A percentile compares a stretch with the other conserved stretches of the same genome.
phyloP scores from a whole-genome alignment of 2,797 vertebrate genomes.

The Microctenopoma stevenorrisi region DNA sequence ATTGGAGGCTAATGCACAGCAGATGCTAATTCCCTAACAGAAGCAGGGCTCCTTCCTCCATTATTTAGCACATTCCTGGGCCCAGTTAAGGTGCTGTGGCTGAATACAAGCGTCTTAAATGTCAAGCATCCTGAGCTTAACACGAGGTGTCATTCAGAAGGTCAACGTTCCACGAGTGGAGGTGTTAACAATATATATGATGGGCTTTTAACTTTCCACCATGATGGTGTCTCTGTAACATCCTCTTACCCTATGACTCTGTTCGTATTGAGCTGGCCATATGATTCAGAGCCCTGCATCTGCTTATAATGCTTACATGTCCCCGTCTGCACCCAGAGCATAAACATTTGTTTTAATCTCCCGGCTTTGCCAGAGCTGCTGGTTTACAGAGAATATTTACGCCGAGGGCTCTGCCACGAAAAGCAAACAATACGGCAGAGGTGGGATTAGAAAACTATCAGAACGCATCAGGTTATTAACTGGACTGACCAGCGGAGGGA shows the following conservation, averaged over 20 bases:
- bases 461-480: conserved; percentile 33
- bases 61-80: conserved; percentile 31
- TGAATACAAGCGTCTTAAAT: conserved; percentile 55
- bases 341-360: conserved; percentile 54
- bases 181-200: conserved; percentile 33
- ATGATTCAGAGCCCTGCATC: conserved; percentile 15
- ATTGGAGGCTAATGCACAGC: not conserved
- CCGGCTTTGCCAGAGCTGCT: not conserved
- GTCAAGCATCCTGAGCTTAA: conserved; percentile 59
- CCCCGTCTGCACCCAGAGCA: conserved; percentile 19
- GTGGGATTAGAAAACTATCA: conserved; percentile 39
- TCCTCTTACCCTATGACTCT: conserved; percentile 4
- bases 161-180: conserved; percentile 47
- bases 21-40: not conserved
- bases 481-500: conserved; percentile 17
- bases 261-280: conserved; percentile 11
- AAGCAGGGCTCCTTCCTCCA: conserved; percentile 16
- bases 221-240: conserved; percentile 8
- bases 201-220: conserved; percentile 42
- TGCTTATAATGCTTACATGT: conserved; percentile 25
- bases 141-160: conserved; percentile 60
- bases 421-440: conserved; percentile 24
- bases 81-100: conserved; percentile 18
- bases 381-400: conserved; percentile 38
- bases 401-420: conserved; percentile 19